A percentile compares a stretch with the other conserved stretches of the same genome.
Evolutionary conservation across 2,113 vertebrate species (phyloP).

Genomic region (Scolopax mira): DNA sequence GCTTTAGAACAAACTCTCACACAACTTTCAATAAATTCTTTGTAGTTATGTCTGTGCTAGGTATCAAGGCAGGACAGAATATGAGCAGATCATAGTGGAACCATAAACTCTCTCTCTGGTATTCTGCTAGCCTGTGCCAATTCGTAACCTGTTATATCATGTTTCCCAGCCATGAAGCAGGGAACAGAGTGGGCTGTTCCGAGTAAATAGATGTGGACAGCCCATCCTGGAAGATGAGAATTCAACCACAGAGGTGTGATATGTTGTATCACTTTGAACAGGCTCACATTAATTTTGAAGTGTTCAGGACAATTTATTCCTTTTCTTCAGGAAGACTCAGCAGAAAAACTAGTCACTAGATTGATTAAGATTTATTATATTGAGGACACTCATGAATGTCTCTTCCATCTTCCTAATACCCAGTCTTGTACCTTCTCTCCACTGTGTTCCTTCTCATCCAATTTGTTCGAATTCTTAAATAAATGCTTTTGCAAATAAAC

Average conservation of each 20-base stretch:
- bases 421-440: background rate
- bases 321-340: background rate
- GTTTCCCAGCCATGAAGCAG: background rate
- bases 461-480: background rate
- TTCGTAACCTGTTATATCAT: accelerated
- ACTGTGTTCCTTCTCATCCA: background rate
- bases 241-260: background rate
- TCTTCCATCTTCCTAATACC: background rate
- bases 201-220: background rate
- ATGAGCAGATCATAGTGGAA: background rate
- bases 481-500: background rate
- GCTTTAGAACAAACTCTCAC: background rate
- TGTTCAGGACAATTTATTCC: background rate
- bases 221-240: background rate
- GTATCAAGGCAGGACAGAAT: background rate
- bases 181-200: background rate
- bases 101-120: background rate
- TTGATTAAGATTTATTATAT: background rate
- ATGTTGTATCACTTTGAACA: background rate
- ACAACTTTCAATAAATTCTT: background rate
- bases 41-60: background rate
- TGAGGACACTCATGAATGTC: background rate
- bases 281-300: background rate
- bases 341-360: background rate
- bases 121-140: background rate